Evolutionary conservation across 2,113 vertebrate genomes (phyloP).

Genomic region (Solenodon paradoxus): DNA sequence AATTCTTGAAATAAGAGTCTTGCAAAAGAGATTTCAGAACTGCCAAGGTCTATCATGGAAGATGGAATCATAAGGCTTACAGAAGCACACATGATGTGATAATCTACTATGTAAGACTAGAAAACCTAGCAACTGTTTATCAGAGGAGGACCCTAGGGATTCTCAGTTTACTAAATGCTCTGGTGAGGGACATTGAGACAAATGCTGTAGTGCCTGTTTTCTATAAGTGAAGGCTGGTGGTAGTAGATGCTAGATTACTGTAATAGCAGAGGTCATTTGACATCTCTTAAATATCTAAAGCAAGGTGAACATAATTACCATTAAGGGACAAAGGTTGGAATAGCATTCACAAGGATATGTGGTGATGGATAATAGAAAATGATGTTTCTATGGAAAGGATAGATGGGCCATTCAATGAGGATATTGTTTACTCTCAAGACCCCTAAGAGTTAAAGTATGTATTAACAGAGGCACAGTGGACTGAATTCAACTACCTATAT

Average conservation of each 20-base stretch:
- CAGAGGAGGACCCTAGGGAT: neutral
- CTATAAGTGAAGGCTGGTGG: neutral
- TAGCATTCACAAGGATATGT: neutral
- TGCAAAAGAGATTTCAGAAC: neutral
- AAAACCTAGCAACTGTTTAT: neutral
- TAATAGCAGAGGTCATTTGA: neutral
- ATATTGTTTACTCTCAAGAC: neutral
- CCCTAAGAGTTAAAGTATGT: neutral
- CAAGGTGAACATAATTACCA: neutral
- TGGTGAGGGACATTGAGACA: neutral
- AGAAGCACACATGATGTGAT: neutral
- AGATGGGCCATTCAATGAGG: neutral
- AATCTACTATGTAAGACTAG: neutral
- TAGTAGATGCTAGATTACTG: neutral
- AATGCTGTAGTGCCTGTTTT: neutral
- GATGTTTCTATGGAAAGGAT: neutral
- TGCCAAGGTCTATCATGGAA: neutral
- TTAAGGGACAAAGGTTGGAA: neutral
- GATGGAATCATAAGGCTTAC: neutral
- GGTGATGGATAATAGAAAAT: neutral
- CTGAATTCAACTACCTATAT: neutral
- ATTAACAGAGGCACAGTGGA: neutral
- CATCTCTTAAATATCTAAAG: neutral
- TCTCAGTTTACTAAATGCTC: neutral
- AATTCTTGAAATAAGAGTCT: neutral